Evolutionary conservation across 2,797 vertebrate species (phyloP).

Genomic region (Acanthurus lineatus): DNA sequence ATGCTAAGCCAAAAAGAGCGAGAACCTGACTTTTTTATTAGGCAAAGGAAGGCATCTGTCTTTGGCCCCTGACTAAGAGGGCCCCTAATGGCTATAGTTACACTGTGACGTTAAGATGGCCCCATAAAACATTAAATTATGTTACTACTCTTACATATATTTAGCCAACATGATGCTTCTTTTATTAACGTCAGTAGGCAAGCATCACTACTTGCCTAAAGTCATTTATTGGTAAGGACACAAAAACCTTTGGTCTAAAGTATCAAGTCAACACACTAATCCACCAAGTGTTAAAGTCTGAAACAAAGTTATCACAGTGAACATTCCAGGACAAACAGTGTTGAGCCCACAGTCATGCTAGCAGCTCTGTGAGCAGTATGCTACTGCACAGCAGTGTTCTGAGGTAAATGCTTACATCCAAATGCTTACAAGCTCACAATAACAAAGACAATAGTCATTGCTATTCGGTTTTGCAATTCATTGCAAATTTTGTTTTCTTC

Average conservation of each 20-base stretch:
- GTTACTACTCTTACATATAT: background rate
- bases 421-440: no score
- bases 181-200: background rate
- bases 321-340: no score
- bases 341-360: background rate
- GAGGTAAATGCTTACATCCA: no score
- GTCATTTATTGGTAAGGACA: background rate
- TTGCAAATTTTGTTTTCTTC: no score
- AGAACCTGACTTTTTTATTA: background rate
- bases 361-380: background rate
- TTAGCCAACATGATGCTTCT: background rate
- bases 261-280: no score
- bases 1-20: slow-evolving; percentile 9
- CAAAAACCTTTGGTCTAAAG: background rate
- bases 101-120: background rate
- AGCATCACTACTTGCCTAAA: background rate
- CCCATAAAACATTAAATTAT: background rate
- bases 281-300: no score
- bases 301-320: no score
- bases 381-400: no score
- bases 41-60: background rate
- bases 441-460: no score
- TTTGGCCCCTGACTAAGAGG: background rate
- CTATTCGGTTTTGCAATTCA: no score
- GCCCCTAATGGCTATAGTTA: background rate